phyloP scores from a whole-genome alignment of 2,888 invertebrate genomes.

The Chymomyza amoena region DNA sequence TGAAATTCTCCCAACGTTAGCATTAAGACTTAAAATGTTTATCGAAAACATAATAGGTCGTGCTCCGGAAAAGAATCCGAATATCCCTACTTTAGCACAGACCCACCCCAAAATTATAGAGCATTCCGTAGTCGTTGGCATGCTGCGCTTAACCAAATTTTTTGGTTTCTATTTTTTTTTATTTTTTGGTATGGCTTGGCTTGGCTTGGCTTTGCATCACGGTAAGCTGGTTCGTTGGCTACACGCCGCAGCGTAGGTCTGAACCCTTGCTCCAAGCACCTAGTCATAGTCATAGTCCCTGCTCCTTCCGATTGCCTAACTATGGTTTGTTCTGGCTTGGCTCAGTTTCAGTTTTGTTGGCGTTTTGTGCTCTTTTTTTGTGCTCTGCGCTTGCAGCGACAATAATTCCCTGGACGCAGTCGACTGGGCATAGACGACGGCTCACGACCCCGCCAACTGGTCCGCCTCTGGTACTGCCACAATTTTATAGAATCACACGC shows the following conservation, averaged over 20 bases:
- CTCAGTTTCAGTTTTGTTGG: slow-evolving; percentile 6
- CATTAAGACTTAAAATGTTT: too few relatives aligned
- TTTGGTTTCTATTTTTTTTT: slow-evolving; percentile 1
- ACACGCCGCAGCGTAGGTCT: not conserved
- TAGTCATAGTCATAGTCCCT: not conserved
- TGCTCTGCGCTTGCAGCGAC: slow-evolving; percentile 48
- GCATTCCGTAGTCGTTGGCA: too few relatives aligned
- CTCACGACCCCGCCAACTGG: not conserved
- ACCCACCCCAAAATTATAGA: too few relatives aligned
- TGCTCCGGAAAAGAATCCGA: too few relatives aligned
- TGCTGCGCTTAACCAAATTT: too few relatives aligned
- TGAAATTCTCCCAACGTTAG: too few relatives aligned
- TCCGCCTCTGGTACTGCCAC: slow-evolving; percentile 15
- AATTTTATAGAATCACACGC: slow-evolving; percentile 69
- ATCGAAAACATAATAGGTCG: too few relatives aligned
- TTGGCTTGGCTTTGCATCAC: slow-evolving; percentile 38
- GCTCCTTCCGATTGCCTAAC: slow-evolving; percentile 3
- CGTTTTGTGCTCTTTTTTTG: slow-evolving; percentile 16
- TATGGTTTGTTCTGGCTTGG: slow-evolving; percentile 1
- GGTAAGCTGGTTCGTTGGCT: slow-evolving; percentile 40
- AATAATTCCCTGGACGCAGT: slow-evolving; percentile 53
- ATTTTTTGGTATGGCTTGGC: slow-evolving; percentile 24
- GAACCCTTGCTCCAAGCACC: too few relatives aligned
- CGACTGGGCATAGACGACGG: slow-evolving; percentile 6
- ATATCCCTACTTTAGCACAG: too few relatives aligned